Conservation (phyloP, 92 coral and sea anemone genomes). For the Palythoa grandiflora region DNA sequence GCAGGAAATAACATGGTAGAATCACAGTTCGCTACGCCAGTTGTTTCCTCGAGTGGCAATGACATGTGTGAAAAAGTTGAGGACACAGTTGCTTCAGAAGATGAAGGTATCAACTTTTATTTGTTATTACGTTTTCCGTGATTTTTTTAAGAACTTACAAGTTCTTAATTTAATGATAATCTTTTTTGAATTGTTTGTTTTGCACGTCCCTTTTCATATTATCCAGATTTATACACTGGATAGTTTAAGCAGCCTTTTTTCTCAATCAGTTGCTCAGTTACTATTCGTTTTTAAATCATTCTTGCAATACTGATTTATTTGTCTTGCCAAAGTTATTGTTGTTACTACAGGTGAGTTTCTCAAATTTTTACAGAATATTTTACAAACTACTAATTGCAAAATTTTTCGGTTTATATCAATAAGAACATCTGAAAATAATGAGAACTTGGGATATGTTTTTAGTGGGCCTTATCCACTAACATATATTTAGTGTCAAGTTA, state of each 20-base stretch:
- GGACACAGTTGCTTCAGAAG: conserved; percentile 13
- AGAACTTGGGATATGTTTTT: too few relatives aligned
- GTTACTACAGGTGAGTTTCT: too few relatives aligned
- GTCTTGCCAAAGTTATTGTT: too few relatives aligned
- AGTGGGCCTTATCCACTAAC: too few relatives aligned
- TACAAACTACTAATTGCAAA: too few relatives aligned
- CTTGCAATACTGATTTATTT: too few relatives aligned
- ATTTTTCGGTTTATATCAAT: too few relatives aligned
- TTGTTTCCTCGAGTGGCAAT: neutral
- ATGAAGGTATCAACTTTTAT: conserved; percentile 13
- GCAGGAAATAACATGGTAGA: neutral
- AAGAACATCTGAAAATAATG: too few relatives aligned
- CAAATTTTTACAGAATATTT: too few relatives aligned
- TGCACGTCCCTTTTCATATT: neutral
- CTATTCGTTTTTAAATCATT: too few relatives aligned
- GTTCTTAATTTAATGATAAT: neutral
- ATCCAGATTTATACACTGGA: neutral
- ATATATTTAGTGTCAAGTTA: too few relatives aligned
- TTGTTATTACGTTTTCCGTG: neutral
- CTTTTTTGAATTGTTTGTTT: neutral
- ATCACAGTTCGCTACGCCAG: neutral
- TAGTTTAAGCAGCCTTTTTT: neutral
- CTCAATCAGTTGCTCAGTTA: too few relatives aligned
- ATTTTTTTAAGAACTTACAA: neutral
- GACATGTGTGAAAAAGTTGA: conserved; percentile 14